Evolutionary conservation across 1,140 invertebrate genomes (phyloP).

Genomic region (Neotoxoptera formosana): DNA sequence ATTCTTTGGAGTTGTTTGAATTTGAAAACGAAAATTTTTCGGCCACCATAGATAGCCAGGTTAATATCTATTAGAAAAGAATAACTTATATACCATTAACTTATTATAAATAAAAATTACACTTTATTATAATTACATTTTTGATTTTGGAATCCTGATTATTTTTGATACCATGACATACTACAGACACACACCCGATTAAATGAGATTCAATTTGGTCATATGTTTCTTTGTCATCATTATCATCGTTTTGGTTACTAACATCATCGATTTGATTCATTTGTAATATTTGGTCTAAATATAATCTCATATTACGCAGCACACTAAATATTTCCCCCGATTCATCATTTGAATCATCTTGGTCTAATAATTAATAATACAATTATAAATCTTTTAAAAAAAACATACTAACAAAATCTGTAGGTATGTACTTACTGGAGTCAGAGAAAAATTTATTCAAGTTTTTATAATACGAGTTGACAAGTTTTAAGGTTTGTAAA

Average conservation of each 20-base stretch:
- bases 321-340: conserved; percentile 10
- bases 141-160: background rate
- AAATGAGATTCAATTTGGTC: conserved; percentile 34
- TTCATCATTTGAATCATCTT: background rate
- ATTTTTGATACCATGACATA: background rate
- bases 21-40: conserved; percentile 50
- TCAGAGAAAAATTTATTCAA: conserved; percentile 29
- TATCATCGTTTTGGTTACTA: background rate
- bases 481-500: conserved; percentile 32
- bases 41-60: background rate
- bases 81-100: background rate
- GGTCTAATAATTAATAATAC: background rate
- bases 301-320: conserved; percentile 11
- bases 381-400: background rate
- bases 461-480: conserved; percentile 40
- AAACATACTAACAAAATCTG: background rate
- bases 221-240: background rate
- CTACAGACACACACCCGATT: conserved; percentile 16
- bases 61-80: background rate
- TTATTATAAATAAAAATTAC: no score
- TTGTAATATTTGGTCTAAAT: conserved; percentile 44
- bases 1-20: conserved; percentile 18
- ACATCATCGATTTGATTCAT: background rate
- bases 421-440: conserved; percentile 35
- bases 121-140: conserved; percentile 29